Evolutionary conservation across 1,140 invertebrate genomes (phyloP).

Genomic region (Heliconius hermathena): DNA sequence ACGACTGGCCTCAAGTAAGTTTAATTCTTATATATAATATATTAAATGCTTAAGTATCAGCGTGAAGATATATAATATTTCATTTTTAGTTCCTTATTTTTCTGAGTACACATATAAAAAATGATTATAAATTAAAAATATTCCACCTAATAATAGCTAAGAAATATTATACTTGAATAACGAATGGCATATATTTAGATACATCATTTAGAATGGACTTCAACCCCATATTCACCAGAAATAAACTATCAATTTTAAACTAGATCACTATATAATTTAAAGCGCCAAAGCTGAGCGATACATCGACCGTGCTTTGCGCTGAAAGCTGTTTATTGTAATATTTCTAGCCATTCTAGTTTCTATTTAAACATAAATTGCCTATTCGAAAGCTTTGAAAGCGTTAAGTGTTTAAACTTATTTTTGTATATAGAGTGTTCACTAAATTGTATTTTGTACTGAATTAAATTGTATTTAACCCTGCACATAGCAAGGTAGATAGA

Average conservation of each 20-base stretch:
- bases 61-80: too few species aligned
- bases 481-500: too few species aligned
- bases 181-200: too few species aligned
- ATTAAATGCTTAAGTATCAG: too few species aligned
- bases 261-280: neutral
- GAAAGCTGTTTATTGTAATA: neutral
- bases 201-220: neutral
- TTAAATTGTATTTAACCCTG: neutral
- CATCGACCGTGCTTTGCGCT: neutral
- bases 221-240: neutral
- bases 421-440: neutral
- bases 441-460: neutral
- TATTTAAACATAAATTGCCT: conserved; percentile 5
- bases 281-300: neutral
- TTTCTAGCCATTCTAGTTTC: neutral
- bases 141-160: too few species aligned
- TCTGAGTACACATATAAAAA: too few species aligned
- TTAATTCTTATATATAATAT: too few species aligned
- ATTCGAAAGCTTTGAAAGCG: neutral
- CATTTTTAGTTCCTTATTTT: too few species aligned
- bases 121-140: too few species aligned
- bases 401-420: neutral
- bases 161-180: too few species aligned
- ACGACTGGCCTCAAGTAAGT: too few species aligned
- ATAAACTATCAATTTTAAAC: too few species aligned